phyloP scores from a whole-genome alignment of 2,113 vertebrate genomes.

The Cephalopholis sonnerati region DNA sequence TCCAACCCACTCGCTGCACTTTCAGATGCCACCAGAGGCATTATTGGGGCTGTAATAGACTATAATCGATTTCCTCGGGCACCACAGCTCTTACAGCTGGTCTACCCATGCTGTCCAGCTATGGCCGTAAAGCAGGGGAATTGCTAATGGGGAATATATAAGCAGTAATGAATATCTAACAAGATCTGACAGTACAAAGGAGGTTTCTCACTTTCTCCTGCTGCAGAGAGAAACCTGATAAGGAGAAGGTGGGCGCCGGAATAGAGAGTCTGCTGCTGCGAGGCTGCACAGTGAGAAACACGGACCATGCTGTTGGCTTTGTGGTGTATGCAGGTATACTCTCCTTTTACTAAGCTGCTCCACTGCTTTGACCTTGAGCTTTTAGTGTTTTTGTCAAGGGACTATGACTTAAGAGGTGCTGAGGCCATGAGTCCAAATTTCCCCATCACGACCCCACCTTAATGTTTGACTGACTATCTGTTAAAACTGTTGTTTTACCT shows the following conservation, averaged over 20 bases:
- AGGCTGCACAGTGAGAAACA: constrained; percentile 95
- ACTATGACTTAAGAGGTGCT: background rate
- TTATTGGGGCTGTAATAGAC: constrained; percentile 69
- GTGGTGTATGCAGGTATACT: constrained; percentile 94
- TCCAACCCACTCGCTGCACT: constrained; percentile 58
- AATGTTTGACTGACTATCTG: background rate
- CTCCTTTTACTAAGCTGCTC: constrained; percentile 11
- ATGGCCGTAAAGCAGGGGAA: constrained; percentile 54
- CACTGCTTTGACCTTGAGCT: constrained; percentile 22
- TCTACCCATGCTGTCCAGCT: constrained; percentile 52
- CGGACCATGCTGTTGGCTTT: constrained; percentile 91
- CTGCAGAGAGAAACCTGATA: constrained; percentile 89
- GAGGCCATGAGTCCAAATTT: background rate
- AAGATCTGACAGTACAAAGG: constrained; percentile 67
- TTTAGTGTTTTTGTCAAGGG: background rate
- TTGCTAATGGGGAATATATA: constrained; percentile 64
- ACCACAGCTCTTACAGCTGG: constrained; percentile 57
- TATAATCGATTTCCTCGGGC: constrained; percentile 74
- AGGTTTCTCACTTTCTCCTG: constrained; percentile 61
- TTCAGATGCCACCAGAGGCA: constrained; percentile 57
- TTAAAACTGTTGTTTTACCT: background rate
- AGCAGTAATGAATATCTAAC: constrained; percentile 72
- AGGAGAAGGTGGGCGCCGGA: constrained; percentile 86
- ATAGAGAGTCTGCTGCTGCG: constrained; percentile 93
- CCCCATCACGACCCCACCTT: background rate